Evolutionary conservation across 2,888 invertebrate species (phyloP).

Genomic region (Thecocarcelia acutangulata): DNA sequence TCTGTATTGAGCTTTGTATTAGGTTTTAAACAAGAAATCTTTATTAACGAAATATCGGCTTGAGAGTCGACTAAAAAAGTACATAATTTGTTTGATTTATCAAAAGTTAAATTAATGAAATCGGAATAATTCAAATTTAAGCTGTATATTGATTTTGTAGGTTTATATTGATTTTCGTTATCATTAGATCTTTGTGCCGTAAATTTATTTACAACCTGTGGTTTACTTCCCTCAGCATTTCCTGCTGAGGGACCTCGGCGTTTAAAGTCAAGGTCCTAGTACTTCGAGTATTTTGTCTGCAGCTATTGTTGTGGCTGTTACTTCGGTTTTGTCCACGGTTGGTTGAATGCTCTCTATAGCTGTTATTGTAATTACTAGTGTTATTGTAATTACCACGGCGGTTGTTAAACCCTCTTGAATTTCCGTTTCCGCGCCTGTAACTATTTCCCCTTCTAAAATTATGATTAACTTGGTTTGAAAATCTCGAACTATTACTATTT

Average conservation of each 20-base stretch:
- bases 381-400: constrained; percentile 5
- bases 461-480: background rate
- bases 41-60: no score
- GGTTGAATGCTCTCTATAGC: no score
- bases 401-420: constrained; percentile 1
- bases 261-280: constrained; percentile 34
- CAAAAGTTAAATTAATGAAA: constrained; percentile 3
- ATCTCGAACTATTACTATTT: background rate
- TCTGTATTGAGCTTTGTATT: background rate
- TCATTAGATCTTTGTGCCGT: background rate
- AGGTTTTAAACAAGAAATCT: constrained; percentile 3
- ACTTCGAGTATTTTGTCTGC: background rate
- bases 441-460: background rate
- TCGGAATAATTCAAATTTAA: constrained; percentile 30
- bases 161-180: background rate
- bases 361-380: constrained; percentile 7
- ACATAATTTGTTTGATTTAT: background rate
- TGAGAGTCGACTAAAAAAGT: constrained; percentile 20
- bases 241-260: constrained; percentile 20
- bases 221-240: constrained; percentile 4
- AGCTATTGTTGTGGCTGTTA: background rate
- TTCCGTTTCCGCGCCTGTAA: background rate
- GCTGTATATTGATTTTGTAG: constrained; percentile 1
- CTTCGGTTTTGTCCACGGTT: no score
- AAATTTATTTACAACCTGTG: background rate